phyloP scores from a whole-genome alignment of 2,113 vertebrate species.

The Otocyon megalotis region DNA sequence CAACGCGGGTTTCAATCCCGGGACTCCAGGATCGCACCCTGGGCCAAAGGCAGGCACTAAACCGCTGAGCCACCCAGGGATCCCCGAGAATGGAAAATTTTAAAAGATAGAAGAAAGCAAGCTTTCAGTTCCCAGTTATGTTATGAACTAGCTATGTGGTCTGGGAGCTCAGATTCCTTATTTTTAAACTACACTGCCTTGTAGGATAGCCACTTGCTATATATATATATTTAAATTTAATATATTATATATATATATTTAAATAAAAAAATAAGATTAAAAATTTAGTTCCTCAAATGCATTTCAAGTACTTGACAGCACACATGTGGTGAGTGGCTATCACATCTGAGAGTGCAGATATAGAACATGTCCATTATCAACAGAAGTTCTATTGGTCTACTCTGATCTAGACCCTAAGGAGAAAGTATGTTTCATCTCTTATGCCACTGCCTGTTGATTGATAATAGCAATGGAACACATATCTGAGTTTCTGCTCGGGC shows the following conservation, averaged over 20 bases:
- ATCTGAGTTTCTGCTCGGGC: neutral
- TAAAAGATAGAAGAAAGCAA: neutral
- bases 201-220: neutral
- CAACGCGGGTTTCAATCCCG: no score
- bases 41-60: no score
- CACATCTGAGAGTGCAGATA: neutral
- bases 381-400: neutral
- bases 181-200: neutral
- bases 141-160: neutral
- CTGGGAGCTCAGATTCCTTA: neutral
- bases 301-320: neutral
- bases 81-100: neutral
- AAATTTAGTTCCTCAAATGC: neutral
- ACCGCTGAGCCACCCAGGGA: no score
- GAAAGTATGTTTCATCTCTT: neutral
- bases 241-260: neutral
- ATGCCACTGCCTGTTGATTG: neutral
- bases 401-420: neutral
- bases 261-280: conserved; percentile 23
- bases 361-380: neutral
- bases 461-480: neutral
- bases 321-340: neutral
- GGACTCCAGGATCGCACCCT: no score
- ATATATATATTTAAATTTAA: conserved; percentile 30
- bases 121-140: neutral